phyloP scores from a whole-genome alignment of 2,888 invertebrate genomes.

The Cryptocheilus praepositus region DNA sequence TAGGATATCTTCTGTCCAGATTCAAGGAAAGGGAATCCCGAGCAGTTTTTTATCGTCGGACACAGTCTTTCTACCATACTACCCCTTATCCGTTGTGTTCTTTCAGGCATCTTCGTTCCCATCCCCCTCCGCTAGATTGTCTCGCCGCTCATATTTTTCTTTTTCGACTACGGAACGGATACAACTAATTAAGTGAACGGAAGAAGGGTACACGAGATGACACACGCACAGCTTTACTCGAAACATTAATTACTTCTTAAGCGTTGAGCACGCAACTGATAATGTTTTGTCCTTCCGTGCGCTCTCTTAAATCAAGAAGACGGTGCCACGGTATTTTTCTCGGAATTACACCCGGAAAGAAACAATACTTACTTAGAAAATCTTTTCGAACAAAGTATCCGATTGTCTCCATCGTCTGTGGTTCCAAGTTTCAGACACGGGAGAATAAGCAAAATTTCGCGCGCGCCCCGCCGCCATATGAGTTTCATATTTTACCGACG shows the following conservation, averaged over 20 bases:
- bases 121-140: no score
- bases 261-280: constrained; percentile 28
- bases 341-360: no score
- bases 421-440: no score
- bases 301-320: constrained; percentile 22
- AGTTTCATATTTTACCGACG: no score
- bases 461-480: no score
- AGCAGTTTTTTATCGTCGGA: constrained; percentile 48
- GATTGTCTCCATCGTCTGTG: no score
- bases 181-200: neutral
- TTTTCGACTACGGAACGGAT: neutral
- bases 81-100: no score
- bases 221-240: neutral
- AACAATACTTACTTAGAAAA: no score
- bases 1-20: constrained; percentile 58
- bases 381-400: no score
- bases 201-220: neutral
- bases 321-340: constrained; percentile 25
- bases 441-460: no score
- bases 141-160: no score
- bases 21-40: constrained; percentile 53
- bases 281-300: constrained; percentile 10
- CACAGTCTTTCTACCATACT: constrained; percentile 24
- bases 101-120: no score
- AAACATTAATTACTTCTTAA: constrained; percentile 34